Evolutionary conservation across 2,113 vertebrate genomes (phyloP), one percentile per base, ranked within the genome.

Genomic region (Dipodomys stephensi): DNA sequence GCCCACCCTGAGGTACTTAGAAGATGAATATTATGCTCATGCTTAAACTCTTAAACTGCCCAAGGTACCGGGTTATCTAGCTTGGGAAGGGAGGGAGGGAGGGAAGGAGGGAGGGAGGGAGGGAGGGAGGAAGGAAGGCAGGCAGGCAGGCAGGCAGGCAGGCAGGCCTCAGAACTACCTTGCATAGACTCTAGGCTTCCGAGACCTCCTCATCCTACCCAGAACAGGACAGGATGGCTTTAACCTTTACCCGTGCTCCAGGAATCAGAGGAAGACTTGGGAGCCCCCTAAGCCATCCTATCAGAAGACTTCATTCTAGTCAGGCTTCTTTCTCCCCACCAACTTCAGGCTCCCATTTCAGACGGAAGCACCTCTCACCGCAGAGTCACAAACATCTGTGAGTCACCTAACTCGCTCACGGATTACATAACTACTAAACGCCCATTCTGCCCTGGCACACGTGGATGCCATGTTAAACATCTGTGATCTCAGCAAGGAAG

Each of bases 391-490:
- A 71, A 46, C 19, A 11, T 11, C 19, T 19, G 10, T 1, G 16
- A 39, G 35, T 16, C 28, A 1, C 27, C 44, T 57, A 23, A 8
- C 16, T 82, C 53, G 8, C 13, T n/a, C 20, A 15, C 16, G 49
- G 25, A 76, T 20, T 13, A 2, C 39, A 28, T n/a, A 5, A 11
- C 23, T 60, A 16, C 35, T 1, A 19, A 57, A 20, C 0, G 4
- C 13, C 32, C 27, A 12, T 72, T 16, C 44, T 60, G 65, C 3
- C 35, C 46, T 25, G 39, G 64, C 19, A 1, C 20, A 27, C 28
- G 1, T 1, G 13, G 15, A 6, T 15, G 7, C 10, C 0, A 2
- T 2, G 22, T 57, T 57, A 71, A 69, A 20, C 8, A 0, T 6
- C 6, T 2, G 62, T 32, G 4, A 87, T 39, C 35, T 69, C 22